phyloP scores from a whole-genome alignment of 1,140 invertebrate species.

The Anoplolepis gracilipes region DNA sequence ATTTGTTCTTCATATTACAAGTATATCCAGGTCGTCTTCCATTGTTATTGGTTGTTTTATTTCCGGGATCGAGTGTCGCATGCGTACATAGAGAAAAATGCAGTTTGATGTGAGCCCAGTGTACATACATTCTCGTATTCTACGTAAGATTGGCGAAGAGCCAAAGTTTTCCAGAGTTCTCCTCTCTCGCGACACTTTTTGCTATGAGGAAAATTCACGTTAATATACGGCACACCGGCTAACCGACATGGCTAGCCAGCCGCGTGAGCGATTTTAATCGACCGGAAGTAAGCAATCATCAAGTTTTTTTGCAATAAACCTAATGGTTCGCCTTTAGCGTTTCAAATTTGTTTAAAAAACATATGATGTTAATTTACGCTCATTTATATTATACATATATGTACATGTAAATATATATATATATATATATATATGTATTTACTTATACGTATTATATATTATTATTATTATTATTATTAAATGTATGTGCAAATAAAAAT shows the following conservation, averaged over 20 bases:
- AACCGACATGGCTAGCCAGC: conserved; percentile 17
- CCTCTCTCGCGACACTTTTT: conserved; percentile 30
- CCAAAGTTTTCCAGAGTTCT: conserved; percentile 15
- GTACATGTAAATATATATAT: too few species aligned
- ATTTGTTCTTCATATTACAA: conserved; percentile 63
- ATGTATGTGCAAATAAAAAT: background rate
- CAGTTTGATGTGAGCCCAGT: conserved; percentile 9
- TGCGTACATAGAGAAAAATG: conserved; percentile 16
- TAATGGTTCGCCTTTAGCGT: background rate
- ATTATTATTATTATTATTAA: background rate
- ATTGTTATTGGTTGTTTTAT: conserved; percentile 57
- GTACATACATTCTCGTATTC: conserved; percentile 45
- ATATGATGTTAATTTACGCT: background rate
- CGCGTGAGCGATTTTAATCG: conserved; percentile 57
- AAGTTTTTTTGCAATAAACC: conserved; percentile 28
- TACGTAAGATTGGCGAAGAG: conserved; percentile 55
- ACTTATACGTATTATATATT: background rate
- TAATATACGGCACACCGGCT: conserved; percentile 7
- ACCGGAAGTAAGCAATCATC: conserved; percentile 51
- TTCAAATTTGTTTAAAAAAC: conserved; percentile 1
- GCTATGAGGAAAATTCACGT: conserved; percentile 35
- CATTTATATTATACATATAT: too few species aligned
- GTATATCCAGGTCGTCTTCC: conserved; percentile 34
- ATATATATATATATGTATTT: background rate
- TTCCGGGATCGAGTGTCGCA: conserved; percentile 59